A percentile compares a stretch with the other conserved stretches of the same genome.
Evolutionary conservation across 2,113 vertebrate genomes (phyloP).

Genomic region (Mellivora capensis): DNA sequence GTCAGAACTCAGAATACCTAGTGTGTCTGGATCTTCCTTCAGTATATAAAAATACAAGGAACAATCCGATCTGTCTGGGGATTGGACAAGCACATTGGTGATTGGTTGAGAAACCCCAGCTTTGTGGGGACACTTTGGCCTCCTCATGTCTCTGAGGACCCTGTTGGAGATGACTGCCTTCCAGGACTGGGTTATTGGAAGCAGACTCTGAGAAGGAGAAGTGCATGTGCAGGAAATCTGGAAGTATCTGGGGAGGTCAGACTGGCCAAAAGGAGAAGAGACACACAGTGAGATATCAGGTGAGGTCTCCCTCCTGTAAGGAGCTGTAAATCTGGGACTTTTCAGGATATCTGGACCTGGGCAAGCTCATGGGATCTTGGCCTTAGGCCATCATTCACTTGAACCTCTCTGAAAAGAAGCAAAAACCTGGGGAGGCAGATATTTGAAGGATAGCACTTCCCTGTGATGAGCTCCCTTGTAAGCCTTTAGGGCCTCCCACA

Average conservation of each 20-base stretch:
- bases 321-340: background rate
- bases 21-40: background rate
- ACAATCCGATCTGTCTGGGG: background rate
- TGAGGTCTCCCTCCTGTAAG: background rate
- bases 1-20: background rate
- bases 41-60: background rate
- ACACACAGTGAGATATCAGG: accelerated
- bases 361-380: background rate
- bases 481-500: background rate
- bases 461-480: background rate
- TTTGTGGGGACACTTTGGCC: background rate
- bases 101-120: no score
- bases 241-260: background rate
- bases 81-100: no score
- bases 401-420: background rate
- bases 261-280: background rate
- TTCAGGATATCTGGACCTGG: background rate
- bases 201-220: background rate
- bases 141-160: no score
- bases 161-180: background rate
- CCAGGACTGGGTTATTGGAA: background rate
- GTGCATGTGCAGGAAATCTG: background rate
- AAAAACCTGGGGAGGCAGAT: background rate
- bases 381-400: background rate
- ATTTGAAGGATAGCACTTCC: background rate